Base-by-base conservation (phyloP, 1,140 invertebrate species). In the Camponotus pennsylvanicus region DNA sequence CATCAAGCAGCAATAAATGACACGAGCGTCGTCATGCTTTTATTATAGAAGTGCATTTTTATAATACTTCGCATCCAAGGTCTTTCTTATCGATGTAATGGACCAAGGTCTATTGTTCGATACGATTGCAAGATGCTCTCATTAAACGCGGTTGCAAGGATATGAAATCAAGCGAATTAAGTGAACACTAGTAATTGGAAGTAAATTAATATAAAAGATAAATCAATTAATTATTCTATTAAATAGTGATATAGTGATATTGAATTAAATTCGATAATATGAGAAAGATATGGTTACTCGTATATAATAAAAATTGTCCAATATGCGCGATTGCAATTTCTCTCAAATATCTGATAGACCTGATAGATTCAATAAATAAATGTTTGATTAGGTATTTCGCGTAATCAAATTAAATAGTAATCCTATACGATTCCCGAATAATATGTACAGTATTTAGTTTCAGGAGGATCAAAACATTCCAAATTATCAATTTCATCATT, bases 241-340 rank as follows among this genome's bases (percentile, higher is more conserved):
- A 57, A 57, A 80, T 45, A 9, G 9, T 63, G 8, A 42, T 27
- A 40, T 40, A 40, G 37, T 40, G 37, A 40, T 5, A 32, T 7
- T 55, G 13, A 21, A 79, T 79, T 80, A 80, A 80, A 40, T 49
- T 78, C 18, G 34, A 80, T 69, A 66, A 69, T 69, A 57, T 27
- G n/a, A 6, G n/a, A 42, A 40, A 70, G 13, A 3, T 40, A 80
- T 32, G 42, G 11, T 37, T 27, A n/a, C 45, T 55, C 21, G 13
- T 4, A n/a, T 57, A 40, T 42, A 69, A 69, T 55, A 42, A 49
- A 57, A 69, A 69, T 69, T 57, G 32, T 69, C 34, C 7, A 1
- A 8, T 15, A 3, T 64, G 18, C 6, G 40, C 32, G 42, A 1
- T 34, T 78, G 32, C 34, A 78, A 49, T 66, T 78, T 66, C 76